Percentiles rank a stretch among this genome's conserved stretches.
phyloP scores from a whole-genome alignment of 2,113 vertebrate genomes.

The Reinhardtius hippoglossoides region DNA sequence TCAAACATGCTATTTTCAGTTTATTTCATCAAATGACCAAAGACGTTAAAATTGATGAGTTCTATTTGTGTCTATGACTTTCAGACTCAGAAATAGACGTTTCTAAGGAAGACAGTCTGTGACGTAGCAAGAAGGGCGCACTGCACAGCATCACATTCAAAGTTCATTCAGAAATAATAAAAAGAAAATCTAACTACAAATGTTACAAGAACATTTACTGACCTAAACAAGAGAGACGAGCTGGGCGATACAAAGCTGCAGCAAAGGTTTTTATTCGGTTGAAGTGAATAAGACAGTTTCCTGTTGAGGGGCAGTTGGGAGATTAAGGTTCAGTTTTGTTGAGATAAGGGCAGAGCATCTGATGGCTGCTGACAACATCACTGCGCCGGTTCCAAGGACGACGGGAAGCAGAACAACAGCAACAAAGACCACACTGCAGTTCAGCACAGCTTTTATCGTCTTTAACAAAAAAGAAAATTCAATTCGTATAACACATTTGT shows the following conservation, averaged over 20 bases:
- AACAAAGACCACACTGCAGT: not conserved
- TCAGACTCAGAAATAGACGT: no score
- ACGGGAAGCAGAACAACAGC: not conserved
- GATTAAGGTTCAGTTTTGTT: conserved; percentile 22
- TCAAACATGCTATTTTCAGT: no score
- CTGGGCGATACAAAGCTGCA: not conserved
- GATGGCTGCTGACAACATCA: conserved; percentile 18
- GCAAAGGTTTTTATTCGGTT: not conserved
- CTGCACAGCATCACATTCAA: no score
- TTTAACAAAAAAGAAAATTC: not conserved
- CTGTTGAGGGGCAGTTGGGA: conserved; percentile 20
- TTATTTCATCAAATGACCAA: no score
- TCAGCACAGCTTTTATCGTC: not conserved
- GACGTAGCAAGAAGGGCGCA: no score
- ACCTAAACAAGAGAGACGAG: not conserved
- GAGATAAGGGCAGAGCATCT: conserved; percentile 17
- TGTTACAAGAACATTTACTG: not conserved
- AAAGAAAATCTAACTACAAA: not conserved
- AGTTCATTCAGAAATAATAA: not conserved
- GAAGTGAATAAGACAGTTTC: conserved; percentile 14
- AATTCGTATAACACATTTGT: not conserved
- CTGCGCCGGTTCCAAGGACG: not conserved
- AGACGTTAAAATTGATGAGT: no score
- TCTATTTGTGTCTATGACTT: no score
- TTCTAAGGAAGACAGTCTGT: no score